Percentiles rank a stretch among this genome's conserved stretches.
phyloP scores from a whole-genome alignment of 2,888 invertebrate species.

The Fragum fragum region DNA sequence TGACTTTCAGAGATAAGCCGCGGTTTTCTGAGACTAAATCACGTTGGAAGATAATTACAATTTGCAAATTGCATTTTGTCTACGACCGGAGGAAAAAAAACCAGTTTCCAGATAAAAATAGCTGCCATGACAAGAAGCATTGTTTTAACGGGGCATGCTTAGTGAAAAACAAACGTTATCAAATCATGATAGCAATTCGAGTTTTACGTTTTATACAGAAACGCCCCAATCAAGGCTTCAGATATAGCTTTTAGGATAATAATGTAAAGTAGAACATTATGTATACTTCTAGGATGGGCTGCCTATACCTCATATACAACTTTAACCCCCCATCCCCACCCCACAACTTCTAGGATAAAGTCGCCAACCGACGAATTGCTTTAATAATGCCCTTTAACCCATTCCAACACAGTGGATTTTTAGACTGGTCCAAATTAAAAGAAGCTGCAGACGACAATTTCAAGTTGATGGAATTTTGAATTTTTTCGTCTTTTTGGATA shows the following conservation, averaged over 20 bases:
- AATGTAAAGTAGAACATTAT: neutral
- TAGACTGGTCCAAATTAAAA: too few species aligned
- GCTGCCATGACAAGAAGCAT: constrained; percentile 40
- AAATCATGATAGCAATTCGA: constrained; percentile 49
- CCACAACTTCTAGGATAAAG: too few species aligned
- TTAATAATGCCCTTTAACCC: too few species aligned
- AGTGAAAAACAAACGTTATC: constrained; percentile 20
- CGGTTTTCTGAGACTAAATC: constrained; percentile 61
- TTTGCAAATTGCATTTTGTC: constrained; percentile 73
- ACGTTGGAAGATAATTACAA: constrained; percentile 70
- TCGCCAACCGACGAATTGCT: too few species aligned
- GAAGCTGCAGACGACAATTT: too few species aligned
- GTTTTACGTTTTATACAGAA: constrained; percentile 58
- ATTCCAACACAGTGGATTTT: too few species aligned
- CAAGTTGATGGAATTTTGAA: too few species aligned
- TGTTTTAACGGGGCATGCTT: constrained; percentile 48
- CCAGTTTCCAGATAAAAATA: constrained; percentile 31
- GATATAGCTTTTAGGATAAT: neutral
- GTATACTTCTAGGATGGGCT: neutral
- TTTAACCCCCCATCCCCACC: too few species aligned
- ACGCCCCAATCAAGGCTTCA: constrained; percentile 48
- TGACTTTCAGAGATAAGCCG: constrained; percentile 65
- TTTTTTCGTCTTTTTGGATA: too few species aligned
- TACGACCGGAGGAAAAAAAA: constrained; percentile 51
- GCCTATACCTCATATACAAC: too few species aligned